Evolutionary conservation across 2,888 invertebrate genomes (phyloP).

Genomic region (Hypomecis punctinalis): DNA sequence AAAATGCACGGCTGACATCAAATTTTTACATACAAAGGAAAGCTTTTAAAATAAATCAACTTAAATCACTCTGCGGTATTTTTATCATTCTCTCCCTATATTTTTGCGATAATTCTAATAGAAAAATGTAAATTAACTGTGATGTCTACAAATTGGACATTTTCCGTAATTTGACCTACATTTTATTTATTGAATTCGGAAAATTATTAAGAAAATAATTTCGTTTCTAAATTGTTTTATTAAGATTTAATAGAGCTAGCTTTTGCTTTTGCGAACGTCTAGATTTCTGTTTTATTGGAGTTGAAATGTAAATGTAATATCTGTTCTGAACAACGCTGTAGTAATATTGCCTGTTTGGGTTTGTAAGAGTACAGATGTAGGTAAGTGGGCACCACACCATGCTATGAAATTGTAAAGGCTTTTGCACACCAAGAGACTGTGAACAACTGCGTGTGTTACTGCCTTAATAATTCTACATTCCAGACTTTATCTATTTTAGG

Average conservation of each 20-base stretch:
- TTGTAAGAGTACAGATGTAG: slow-evolving; percentile 6
- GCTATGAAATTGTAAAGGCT: slow-evolving; percentile 2
- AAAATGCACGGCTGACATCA: slow-evolving; percentile 14
- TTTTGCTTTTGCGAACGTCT: not conserved
- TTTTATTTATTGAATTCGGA: no score
- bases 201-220: no score
- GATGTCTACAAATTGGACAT: no score
- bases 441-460: not conserved
- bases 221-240: not conserved
- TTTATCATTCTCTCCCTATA: not conserved
- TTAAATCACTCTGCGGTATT: not conserved
- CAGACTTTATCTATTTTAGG: no score
- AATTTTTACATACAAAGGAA: slow-evolving; percentile 15
- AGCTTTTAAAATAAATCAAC: slow-evolving; percentile 8
- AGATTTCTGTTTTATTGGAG: slow-evolving; percentile 7
- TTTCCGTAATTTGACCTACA: no score
- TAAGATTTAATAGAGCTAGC: not conserved
- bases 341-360: slow-evolving; percentile 7
- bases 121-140: no score
- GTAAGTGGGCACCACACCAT: slow-evolving; percentile 7
- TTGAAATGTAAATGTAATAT: not conserved
- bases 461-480: no score
- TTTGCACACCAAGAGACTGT: not conserved
- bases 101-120: no score
- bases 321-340: not conserved